phyloP scores from a whole-genome alignment of 2,888 invertebrate species.

The Andrena minutula region DNA sequence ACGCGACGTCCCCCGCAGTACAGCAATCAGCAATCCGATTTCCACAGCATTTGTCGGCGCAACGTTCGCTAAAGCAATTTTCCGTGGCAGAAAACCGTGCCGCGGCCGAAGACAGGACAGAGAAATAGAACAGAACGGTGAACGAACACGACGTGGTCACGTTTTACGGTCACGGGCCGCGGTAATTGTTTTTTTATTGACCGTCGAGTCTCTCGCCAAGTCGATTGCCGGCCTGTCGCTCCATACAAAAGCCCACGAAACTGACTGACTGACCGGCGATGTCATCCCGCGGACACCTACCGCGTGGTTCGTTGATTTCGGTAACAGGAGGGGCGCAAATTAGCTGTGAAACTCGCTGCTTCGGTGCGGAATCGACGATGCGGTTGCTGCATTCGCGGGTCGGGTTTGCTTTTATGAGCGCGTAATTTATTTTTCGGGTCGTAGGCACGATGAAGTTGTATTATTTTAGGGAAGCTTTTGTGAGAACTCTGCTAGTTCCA shows the following conservation, averaged over 20 bases:
- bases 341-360: constrained; percentile 31
- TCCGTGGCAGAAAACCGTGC: constrained; percentile 27
- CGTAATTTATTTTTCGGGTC: constrained; percentile 15
- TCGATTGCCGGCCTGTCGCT: constrained; percentile 22
- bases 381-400: background rate
- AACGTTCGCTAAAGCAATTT: constrained; percentile 59
- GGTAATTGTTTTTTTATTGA: constrained; percentile 69
- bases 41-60: constrained; percentile 47
- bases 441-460: background rate
- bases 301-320: constrained; percentile 19
- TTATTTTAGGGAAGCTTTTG: background rate
- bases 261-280: constrained; percentile 11
- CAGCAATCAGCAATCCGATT: constrained; percentile 66
- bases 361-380: constrained; percentile 28
- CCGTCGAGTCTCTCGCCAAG: constrained; percentile 49
- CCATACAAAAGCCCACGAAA: constrained; percentile 28
- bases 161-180: constrained; percentile 49
- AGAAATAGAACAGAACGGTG: background rate
- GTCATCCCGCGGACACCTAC: constrained; percentile 29
- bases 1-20: constrained; percentile 48
- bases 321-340: constrained; percentile 19
- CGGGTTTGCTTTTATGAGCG: constrained; percentile 10
- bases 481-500: background rate
- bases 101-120: constrained; percentile 20
- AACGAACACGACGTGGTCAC: constrained; percentile 27